phyloP scores from a whole-genome alignment of 2,113 vertebrate genomes.

The Dolichallabes microphthalmus region DNA sequence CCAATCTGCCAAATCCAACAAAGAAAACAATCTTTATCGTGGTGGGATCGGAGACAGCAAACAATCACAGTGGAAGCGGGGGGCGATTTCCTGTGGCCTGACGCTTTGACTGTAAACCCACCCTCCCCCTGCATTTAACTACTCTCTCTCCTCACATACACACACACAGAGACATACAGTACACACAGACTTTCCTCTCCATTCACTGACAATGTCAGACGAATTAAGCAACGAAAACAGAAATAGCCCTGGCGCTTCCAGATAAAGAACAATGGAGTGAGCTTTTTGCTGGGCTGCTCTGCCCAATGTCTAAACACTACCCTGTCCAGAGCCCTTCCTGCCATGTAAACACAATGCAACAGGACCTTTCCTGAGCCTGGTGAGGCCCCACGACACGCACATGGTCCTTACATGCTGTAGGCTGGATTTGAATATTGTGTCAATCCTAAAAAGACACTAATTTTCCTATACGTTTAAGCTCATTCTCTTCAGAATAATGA shows the following conservation, averaged over 20 bases:
- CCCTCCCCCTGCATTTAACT: constrained; percentile 20
- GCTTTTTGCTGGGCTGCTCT: constrained; percentile 60
- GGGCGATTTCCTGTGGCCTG: constrained; percentile 64
- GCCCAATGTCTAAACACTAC: constrained; percentile 75
- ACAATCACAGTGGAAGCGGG: constrained; percentile 68
- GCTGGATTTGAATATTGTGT: neutral
- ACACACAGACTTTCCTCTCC: constrained; percentile 67
- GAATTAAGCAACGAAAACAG: constrained; percentile 79
- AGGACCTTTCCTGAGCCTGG: constrained; percentile 70
- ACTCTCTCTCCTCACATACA: constrained; percentile 26
- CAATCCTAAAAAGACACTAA: neutral
- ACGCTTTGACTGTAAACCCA: constrained; percentile 55
- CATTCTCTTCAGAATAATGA: neutral
- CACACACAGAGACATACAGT: constrained; percentile 35
- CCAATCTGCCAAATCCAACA: constrained; percentile 47
- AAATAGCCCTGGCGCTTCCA: constrained; percentile 75
- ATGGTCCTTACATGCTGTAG: neutral
- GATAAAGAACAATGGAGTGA: constrained; percentile 78
- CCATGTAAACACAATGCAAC: constrained; percentile 74
- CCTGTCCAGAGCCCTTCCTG: constrained; percentile 72
- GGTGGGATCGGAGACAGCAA: constrained; percentile 60
- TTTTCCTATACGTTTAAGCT: constrained; percentile 1
- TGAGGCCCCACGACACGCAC: constrained; percentile 51
- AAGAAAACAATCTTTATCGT: constrained; percentile 68
- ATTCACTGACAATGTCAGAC: constrained; percentile 72